These are phyloP conservation scores for Equus przewalskii DNA, from an alignment of 2,113 vertebrate genomes.

Conservation along the genomic window DNA sequence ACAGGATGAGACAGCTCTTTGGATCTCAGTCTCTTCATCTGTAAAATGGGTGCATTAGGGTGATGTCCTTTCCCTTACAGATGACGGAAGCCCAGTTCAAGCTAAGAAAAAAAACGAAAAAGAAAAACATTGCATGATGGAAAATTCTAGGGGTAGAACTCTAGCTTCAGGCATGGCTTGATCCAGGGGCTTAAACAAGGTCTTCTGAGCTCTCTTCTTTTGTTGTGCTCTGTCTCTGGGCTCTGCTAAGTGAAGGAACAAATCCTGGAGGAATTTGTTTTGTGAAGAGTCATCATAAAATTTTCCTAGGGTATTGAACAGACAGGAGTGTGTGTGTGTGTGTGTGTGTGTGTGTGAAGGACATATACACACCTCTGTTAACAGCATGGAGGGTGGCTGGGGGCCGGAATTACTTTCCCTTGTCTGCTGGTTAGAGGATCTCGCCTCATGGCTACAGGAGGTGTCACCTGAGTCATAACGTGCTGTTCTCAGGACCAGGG, in stretches of 20 bases:
- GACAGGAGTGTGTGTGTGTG: fast-evolving
- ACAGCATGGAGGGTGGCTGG: fast-evolving
- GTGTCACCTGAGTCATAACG: fast-evolving
- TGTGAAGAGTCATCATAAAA: neutral
- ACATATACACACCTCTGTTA: fast-evolving
- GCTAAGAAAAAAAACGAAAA: no score
- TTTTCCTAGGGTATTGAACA: neutral
- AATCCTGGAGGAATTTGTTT: neutral
- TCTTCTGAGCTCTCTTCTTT: neutral
- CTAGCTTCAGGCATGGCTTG: neutral
- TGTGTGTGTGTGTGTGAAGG: neutral
- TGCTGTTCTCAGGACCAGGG: neutral
- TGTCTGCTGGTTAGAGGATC: fast-evolving
- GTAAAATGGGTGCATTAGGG: neutral
- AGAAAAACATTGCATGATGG: neutral
- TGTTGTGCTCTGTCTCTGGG: neutral
- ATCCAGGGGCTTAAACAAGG: neutral
- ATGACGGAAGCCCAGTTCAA: neutral
- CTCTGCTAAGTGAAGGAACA: neutral
- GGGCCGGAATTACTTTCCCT: neutral
- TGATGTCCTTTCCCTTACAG: neutral
- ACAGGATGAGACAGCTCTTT: neutral
- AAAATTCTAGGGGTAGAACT: neutral
- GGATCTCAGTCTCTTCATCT: neutral
- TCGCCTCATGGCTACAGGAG: fast-evolving